These are phyloP conservation scores for Prosopocoilus inquinatus DNA, from an alignment of 2,888 invertebrate species.

Conservation along the genomic window DNA sequence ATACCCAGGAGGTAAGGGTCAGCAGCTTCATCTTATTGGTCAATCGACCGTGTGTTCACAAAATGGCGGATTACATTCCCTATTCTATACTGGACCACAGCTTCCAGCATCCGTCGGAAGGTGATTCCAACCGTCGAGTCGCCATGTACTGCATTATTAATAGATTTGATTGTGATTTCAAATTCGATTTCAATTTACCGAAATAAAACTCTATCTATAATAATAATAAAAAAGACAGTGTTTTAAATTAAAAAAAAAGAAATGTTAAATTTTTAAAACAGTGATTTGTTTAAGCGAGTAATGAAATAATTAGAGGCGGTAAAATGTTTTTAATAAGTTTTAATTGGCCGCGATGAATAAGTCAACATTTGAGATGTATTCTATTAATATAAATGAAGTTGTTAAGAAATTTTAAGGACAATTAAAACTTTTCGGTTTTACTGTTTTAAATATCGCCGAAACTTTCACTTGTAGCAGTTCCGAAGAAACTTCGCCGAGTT, in stretches of 20 bases:
- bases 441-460: neutral
- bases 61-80: slow-evolving; percentile 35
- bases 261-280: too few relatives aligned
- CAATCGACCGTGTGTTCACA: slow-evolving; percentile 43
- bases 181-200: too few relatives aligned
- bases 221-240: too few relatives aligned
- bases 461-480: slow-evolving; percentile 1
- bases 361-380: too few relatives aligned
- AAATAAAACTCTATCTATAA: too few relatives aligned
- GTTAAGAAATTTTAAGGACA: neutral
- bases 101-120: slow-evolving; percentile 15
- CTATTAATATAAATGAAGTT: too few relatives aligned
- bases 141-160: too few relatives aligned
- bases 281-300: too few relatives aligned
- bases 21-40: slow-evolving; percentile 41
- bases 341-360: neutral
- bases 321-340: too few relatives aligned
- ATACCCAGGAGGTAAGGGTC: slow-evolving; percentile 30
- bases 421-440: slow-evolving; percentile 7
- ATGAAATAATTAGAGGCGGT: too few relatives aligned
- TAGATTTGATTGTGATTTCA: too few relatives aligned
- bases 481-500: slow-evolving; percentile 4
- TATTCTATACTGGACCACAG: slow-evolving; percentile 19
- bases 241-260: too few relatives aligned
- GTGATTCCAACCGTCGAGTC: neutral